These are phyloP conservation scores for Amiota communis DNA, from an alignment of 2,888 invertebrate species.

Conservation along the genomic window DNA sequence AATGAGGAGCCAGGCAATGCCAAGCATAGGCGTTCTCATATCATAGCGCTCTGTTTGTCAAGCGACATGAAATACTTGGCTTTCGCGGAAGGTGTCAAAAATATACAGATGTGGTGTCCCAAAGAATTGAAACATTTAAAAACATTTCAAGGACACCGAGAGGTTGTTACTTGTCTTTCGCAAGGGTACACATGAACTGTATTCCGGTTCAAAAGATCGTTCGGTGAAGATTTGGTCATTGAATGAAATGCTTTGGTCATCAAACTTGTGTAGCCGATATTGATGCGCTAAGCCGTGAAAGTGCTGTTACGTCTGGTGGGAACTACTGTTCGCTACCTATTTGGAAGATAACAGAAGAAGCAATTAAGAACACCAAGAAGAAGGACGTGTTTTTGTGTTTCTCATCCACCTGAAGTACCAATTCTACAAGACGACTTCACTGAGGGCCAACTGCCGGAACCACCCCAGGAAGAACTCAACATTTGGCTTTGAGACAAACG, in stretches of 20 bases:
- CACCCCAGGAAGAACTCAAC: too few species aligned
- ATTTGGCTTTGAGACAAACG: too few species aligned
- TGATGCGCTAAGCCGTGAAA: constrained; percentile 88
- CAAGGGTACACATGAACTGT: constrained; percentile 88
- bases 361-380: too few species aligned
- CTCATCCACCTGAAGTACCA: too few species aligned
- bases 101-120: constrained; percentile 90
- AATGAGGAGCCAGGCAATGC: constrained; percentile 68
- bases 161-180: constrained; percentile 85
- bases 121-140: constrained; percentile 83
- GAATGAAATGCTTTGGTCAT: constrained; percentile 96
- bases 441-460: too few species aligned
- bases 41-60: constrained; percentile 82
- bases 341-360: constrained; percentile 97
- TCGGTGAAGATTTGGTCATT: constrained; percentile 96
- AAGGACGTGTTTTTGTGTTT: too few species aligned
- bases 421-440: too few species aligned
- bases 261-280: constrained; percentile 89
- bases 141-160: constrained; percentile 86
- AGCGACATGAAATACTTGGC: constrained; percentile 88
- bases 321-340: constrained; percentile 89
- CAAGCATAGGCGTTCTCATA: constrained; percentile 70
- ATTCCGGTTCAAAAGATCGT: constrained; percentile 84
- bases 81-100: constrained; percentile 79
- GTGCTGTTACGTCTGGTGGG: constrained; percentile 92